These are phyloP conservation scores for Grantiella picta DNA, from an alignment of 2,113 vertebrate genomes.

Conservation along the genomic window DNA sequence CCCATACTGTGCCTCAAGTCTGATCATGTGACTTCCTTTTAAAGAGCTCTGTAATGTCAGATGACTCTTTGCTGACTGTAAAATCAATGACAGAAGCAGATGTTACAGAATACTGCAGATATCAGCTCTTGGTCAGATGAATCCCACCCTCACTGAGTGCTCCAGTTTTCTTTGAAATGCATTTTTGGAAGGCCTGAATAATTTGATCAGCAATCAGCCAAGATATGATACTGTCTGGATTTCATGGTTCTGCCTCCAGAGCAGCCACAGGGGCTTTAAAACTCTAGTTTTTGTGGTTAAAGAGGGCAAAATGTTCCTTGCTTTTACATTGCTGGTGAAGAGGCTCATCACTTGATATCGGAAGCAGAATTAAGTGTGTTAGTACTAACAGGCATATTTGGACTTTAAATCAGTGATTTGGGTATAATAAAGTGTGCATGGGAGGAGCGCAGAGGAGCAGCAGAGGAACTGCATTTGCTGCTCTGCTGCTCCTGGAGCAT, in stretches of 20 bases:
- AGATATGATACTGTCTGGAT: neutral
- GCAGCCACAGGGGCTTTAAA: neutral
- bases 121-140: neutral
- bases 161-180: neutral
- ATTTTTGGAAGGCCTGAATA: neutral
- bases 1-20: accelerated
- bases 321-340: neutral
- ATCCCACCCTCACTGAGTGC: neutral
- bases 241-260: neutral
- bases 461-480: neutral
- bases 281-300: neutral
- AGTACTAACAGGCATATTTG: neutral
- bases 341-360: neutral
- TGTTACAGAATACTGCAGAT: neutral
- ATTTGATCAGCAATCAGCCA: neutral
- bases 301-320: neutral
- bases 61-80: neutral
- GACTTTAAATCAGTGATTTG: neutral
- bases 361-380: neutral
- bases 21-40: neutral
- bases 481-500: neutral
- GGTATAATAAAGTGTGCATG: neutral
- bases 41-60: neutral
- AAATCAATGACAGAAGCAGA: neutral
- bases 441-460: neutral